Percentiles rank a stretch among this genome's conserved stretches.
Evolutionary conservation across 2,113 vertebrate species (phyloP).

Genomic region (Bettongia penicillata): DNA sequence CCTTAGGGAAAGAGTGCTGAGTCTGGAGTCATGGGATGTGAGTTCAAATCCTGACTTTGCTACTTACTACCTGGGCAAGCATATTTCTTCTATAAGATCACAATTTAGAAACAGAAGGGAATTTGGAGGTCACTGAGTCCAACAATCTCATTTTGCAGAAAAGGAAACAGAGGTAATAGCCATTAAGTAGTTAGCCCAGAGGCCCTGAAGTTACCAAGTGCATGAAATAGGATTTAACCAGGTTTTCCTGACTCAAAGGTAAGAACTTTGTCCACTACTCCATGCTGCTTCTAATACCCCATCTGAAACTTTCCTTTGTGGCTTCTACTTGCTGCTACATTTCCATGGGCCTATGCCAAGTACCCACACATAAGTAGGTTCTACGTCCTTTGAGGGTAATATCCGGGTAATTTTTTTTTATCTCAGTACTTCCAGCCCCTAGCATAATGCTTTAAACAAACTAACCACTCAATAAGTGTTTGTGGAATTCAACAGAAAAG

Average conservation of each 20-base stretch:
- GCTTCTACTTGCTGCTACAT: not conserved
- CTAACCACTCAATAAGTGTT: not conserved
- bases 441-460: not conserved
- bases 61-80: not conserved
- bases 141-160: not conserved
- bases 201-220: not conserved
- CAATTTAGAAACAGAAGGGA: not conserved
- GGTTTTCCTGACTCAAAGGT: not conserved
- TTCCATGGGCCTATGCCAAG: not conserved
- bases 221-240: not conserved
- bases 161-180: not conserved
- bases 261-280: not conserved
- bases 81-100: not conserved
- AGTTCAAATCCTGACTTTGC: not conserved
- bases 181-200: not conserved
- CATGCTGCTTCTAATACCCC: not conserved
- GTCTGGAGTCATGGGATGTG: not conserved
- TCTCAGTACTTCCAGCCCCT: not conserved
- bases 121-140: not conserved
- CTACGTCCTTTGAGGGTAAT: not conserved
- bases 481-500: not conserved
- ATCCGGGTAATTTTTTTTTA: not conserved
- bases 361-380: not conserved
- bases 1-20: not conserved
- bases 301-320: not conserved